Percentiles rank a stretch among this genome's conserved stretches.
Conservation (phyloP, 2,888 invertebrate genomes). For the Chloroclysta siterata region DNA sequence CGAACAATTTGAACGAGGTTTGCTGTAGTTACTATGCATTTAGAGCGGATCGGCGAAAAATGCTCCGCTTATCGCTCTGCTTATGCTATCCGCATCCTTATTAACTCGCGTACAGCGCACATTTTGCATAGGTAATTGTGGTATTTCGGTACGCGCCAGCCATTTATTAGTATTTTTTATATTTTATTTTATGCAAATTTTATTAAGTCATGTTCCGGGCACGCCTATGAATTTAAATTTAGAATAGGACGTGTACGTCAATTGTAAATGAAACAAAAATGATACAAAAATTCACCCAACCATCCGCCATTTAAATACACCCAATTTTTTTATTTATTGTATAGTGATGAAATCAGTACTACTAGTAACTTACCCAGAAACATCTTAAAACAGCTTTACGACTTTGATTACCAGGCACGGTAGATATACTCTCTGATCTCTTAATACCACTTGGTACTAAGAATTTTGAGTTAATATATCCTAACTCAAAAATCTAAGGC, state of each 20-base stretch:
- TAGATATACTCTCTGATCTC: too few species aligned
- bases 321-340: not conserved
- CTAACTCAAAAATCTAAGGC: too few species aligned
- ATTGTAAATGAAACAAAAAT: not conserved
- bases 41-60: not conserved
- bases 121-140: conserved; percentile 31
- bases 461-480: too few species aligned
- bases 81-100: not conserved
- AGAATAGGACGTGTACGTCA: not conserved
- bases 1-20: too few species aligned
- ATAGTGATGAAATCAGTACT: too few species aligned
- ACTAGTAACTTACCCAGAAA: too few species aligned
- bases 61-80: conserved; percentile 19
- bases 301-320: not conserved
- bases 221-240: conserved; percentile 3
- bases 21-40: too few species aligned
- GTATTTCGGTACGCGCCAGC: conserved; percentile 15
- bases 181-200: conserved; percentile 1
- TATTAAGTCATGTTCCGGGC: not conserved
- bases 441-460: too few species aligned
- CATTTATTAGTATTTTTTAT: conserved; percentile 6
- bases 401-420: too few species aligned
- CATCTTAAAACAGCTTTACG: too few species aligned
- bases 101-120: conserved; percentile 12
- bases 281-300: not conserved